phyloP scores from a whole-genome alignment of 1,140 invertebrate species.

The Delia radicum region DNA sequence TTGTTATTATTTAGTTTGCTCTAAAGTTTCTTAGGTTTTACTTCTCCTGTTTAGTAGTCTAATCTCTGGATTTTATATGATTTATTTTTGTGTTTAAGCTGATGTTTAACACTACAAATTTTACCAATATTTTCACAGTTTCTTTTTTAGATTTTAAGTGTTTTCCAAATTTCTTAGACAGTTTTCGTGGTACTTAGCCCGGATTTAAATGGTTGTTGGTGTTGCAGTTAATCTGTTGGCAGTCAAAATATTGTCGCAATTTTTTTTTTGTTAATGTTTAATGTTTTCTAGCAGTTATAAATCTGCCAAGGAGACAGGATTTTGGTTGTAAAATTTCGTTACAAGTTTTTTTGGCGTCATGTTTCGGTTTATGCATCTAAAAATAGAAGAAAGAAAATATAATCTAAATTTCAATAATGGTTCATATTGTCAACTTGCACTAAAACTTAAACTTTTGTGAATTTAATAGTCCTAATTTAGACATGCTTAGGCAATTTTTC shows the following conservation, averaged over 20 bases:
- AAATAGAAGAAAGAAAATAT: too few species aligned
- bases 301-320: background rate
- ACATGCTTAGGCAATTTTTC: too few species aligned
- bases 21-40: background rate
- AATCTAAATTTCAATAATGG: too few species aligned
- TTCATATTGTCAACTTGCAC: too few species aligned
- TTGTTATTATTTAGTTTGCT: background rate
- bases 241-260: background rate
- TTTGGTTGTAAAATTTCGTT: background rate
- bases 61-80: background rate
- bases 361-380: too few species aligned
- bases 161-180: background rate
- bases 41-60: background rate
- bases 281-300: background rate
- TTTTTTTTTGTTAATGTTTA: background rate
- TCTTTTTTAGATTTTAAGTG: background rate
- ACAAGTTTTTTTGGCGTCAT: too few species aligned
- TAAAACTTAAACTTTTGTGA: too few species aligned
- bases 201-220: background rate
- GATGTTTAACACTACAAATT: background rate
- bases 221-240: background rate
- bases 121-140: background rate
- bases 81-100: background rate
- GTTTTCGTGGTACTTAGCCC: background rate
- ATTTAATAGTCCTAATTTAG: too few species aligned